phyloP scores from a whole-genome alignment of 2,888 invertebrate genomes.

The Therioaphis trifolii region DNA sequence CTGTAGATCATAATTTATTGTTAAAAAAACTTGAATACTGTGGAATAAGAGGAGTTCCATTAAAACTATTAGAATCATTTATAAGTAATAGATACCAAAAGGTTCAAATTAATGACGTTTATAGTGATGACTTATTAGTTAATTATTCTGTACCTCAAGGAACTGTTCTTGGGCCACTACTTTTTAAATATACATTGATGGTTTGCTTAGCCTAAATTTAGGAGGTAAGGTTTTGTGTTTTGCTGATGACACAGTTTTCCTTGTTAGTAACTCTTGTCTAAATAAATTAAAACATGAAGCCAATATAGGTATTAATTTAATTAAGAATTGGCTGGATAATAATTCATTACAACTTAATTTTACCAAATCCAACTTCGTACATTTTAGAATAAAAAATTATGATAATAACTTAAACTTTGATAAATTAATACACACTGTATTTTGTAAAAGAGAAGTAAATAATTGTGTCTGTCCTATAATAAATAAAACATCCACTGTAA shows the following conservation, averaged over 20 bases:
- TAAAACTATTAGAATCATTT: too few species aligned
- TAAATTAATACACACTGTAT: not conserved
- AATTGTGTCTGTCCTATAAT: not conserved
- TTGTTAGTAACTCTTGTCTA: too few species aligned
- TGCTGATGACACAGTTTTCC: not conserved
- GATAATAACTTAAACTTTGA: not conserved
- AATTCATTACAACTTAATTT: not conserved
- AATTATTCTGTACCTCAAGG: too few species aligned
- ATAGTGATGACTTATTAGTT: too few species aligned
- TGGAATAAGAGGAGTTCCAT: too few species aligned
- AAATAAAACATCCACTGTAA: not conserved
- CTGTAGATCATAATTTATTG: not conserved
- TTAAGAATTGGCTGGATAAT: not conserved
- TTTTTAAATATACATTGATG: too few species aligned
- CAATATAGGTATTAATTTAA: not conserved
- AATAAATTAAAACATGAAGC: too few species aligned
- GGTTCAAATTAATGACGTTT: too few species aligned
- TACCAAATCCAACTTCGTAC: not conserved
- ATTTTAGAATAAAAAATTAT: too few species aligned
- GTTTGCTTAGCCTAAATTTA: not conserved
- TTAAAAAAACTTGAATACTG: slow-evolving; percentile 11
- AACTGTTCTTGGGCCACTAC: too few species aligned
- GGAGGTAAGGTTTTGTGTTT: not conserved
- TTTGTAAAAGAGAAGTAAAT: not conserved
- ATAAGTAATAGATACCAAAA: too few species aligned